Conservation (phyloP, 2,113 vertebrate species). For the Ornithorhynchus anatinus region DNA sequence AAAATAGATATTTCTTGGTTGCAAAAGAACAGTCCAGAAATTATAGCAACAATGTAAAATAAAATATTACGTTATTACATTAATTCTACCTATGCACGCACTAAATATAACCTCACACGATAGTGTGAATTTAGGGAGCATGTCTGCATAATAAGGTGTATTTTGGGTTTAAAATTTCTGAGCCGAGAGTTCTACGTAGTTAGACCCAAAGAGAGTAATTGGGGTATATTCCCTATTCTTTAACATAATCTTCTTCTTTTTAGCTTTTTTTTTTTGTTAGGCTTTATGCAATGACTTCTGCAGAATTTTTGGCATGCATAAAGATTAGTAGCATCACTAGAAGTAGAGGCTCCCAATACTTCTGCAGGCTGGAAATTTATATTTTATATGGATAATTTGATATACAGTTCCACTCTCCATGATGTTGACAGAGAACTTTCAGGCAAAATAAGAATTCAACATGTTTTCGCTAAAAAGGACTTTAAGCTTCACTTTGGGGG, state of each 20-base stretch:
- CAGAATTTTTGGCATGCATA: slow-evolving; percentile 45
- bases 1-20: background rate
- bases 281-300: slow-evolving; percentile 15
- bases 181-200: background rate
- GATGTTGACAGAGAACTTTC: slow-evolving; percentile 54
- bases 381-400: slow-evolving; percentile 31
- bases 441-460: slow-evolving; percentile 35
- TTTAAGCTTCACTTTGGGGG: slow-evolving; percentile 36
- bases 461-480: slow-evolving; percentile 42
- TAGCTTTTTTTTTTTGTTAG: background rate
- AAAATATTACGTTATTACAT: background rate
- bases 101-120: background rate
- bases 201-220: background rate
- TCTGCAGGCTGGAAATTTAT: slow-evolving; percentile 30
- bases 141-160: background rate
- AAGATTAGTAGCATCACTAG: slow-evolving; percentile 28
- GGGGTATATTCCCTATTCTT: background rate
- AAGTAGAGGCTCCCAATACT: slow-evolving; percentile 36
- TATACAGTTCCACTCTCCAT: slow-evolving; percentile 48
- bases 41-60: slow-evolving; percentile 7
- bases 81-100: background rate
- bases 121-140: background rate
- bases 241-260: slow-evolving; percentile 30
- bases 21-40: background rate
- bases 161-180: slow-evolving; percentile 17